These are phyloP conservation scores for Microcebus griseorufus DNA, from an alignment of 2,113 vertebrate species.

Conservation along the genomic window DNA sequence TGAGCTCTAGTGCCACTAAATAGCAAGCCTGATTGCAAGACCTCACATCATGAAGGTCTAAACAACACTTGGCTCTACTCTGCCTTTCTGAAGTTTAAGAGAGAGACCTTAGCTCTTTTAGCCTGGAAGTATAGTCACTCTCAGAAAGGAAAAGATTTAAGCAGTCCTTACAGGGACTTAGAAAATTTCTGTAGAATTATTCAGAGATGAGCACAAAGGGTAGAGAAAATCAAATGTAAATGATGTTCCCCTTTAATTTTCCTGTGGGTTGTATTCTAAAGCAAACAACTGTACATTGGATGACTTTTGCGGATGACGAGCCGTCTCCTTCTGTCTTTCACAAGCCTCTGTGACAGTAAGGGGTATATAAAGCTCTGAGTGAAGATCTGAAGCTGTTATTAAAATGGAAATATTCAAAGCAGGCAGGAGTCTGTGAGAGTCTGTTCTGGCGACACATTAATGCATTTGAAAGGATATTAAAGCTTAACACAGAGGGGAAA, in stretches of 20 bases:
- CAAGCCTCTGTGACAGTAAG: constrained; percentile 78
- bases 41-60: neutral
- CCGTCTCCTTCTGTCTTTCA: constrained; percentile 79
- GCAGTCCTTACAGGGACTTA: constrained; percentile 23
- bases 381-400: constrained; percentile 84
- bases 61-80: neutral
- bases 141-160: constrained; percentile 46
- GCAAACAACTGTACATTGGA: constrained; percentile 66
- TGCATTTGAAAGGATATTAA: constrained; percentile 88
- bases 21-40: neutral
- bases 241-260: constrained; percentile 70
- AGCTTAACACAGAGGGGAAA: constrained; percentile 83
- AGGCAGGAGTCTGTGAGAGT: constrained; percentile 82
- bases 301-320: constrained; percentile 74
- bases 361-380: constrained; percentile 77
- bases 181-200: constrained; percentile 19
- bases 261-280: constrained; percentile 64
- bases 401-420: constrained; percentile 88
- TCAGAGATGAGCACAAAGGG: constrained; percentile 51
- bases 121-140: neutral
- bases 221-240: constrained; percentile 63
- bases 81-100: neutral
- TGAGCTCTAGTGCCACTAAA: neutral
- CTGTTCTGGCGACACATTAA: constrained; percentile 86
- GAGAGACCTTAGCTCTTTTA: constrained; percentile 35